Evolutionary conservation across 2,888 invertebrate genomes (phyloP), one percentile per base, ranked within the genome.

Genomic region (Aethes cnicana): DNA sequence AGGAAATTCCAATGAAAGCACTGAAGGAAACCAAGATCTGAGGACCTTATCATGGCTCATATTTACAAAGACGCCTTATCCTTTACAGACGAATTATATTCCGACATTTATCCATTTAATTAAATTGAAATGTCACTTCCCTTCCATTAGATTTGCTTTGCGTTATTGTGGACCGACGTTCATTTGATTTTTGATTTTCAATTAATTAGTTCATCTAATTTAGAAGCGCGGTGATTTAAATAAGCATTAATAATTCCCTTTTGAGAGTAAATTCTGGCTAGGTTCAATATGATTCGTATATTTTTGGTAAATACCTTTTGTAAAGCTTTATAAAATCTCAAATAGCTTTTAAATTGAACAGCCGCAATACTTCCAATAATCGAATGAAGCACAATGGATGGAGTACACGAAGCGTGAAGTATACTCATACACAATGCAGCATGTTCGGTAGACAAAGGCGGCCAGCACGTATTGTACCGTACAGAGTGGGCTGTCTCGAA

Each of bases 11-110:
- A 8, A 46, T 37, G 36, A 14, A 50, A 25, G 16, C 9, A 21
- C 37, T n/a, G 16, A 28, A 17, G 23, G 21, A 43, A 37, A 1
- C 18, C 32, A 16, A 50, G 23, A 32, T 30, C 37, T 23, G 14
- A 48, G 20, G 14, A 50, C 18, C 17, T 47, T 39, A 50, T 47
- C 21, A 41, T 33, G 30, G 23, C 33, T 21, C 47, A 39, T 41
- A 50, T 56, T n/a, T 18, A 26, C 25, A 5, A 14, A 32, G 54
- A 54, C 47, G 54, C 47, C 54, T 55, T 44, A 55, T n/a, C n/a
- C n/a, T n/a, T n/a, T n/a, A 55, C 55, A 56, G 61, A 59, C 56
- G 53, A 59, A 61, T 59, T 58, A 55, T 56, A 49, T 48, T 56
- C 54, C 49, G 47, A 36, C 56, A 55, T 58, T 62, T 54, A 47